A percentile compares a stretch with the other conserved stretches of the same genome.
phyloP scores from a whole-genome alignment of 2,113 vertebrate species.

The Menidia beryllina region DNA sequence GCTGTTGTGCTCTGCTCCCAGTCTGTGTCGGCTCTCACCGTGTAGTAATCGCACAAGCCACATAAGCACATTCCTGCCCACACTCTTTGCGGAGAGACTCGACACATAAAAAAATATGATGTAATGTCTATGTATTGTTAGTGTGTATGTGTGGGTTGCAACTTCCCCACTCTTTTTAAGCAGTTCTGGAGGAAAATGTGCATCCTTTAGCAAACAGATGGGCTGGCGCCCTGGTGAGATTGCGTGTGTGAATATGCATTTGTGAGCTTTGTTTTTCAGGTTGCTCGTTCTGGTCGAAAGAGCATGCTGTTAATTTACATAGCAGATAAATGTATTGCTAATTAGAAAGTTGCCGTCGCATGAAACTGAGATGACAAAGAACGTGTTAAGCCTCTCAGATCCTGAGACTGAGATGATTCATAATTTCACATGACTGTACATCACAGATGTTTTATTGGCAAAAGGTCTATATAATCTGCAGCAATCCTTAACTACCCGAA shows the following conservation, averaged over 20 bases:
- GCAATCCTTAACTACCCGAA: no score
- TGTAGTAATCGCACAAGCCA: constrained; percentile 53
- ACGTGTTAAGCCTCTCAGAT: background rate
- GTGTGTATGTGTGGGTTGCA: constrained; percentile 43
- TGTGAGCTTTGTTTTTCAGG: constrained; percentile 12
- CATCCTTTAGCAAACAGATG: constrained; percentile 71
- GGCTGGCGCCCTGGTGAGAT: constrained; percentile 65
- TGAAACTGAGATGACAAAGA: constrained; percentile 41
- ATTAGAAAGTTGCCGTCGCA: constrained; percentile 68
- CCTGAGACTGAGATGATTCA: background rate
- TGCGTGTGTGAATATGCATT: constrained; percentile 1
- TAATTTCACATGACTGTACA: no score
- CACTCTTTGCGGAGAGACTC: constrained; percentile 59
- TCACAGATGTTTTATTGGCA: no score
- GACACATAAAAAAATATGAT: constrained; percentile 66
- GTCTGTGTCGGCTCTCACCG: constrained; percentile 42
- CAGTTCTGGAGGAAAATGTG: constrained; percentile 34
- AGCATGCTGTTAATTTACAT: constrained; percentile 66
- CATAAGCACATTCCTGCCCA: constrained; percentile 57
- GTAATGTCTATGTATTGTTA: constrained; percentile 67
- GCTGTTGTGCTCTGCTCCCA: constrained; percentile 23
- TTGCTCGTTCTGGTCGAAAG: constrained; percentile 72
- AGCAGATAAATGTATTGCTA: constrained; percentile 61
- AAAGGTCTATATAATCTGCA: no score
- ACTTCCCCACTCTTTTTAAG: constrained; percentile 41